Base-by-base conservation (phyloP, 2,888 invertebrate genomes). In the Criorhina ranunculi region DNA sequence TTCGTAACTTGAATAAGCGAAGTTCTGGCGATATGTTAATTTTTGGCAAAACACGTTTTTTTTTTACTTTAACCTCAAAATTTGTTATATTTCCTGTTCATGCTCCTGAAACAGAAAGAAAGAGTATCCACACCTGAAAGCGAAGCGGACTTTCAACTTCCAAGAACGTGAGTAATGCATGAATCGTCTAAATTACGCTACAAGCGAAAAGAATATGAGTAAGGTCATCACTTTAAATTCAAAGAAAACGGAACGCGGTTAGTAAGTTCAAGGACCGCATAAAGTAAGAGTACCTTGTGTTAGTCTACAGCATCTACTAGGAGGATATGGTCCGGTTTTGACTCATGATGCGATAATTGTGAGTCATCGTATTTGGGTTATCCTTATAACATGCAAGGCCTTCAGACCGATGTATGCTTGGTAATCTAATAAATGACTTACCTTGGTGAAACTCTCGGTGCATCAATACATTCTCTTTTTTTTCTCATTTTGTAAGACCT, bases 31-130 rank as follows among this genome's bases (percentile, higher is more conserved):
- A 11, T 24, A 44, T 62, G 15, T 31, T 62, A 59, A 66, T 24
- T 49, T 44, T 49, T 35, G 12, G 35, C 31, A 37, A 66, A 66
- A 66, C 64, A 12, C 8, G 64, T 66, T 66, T 37, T 7, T 17
- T 24, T 9, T 19, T 46, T 15, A 46, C 33, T 46, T 24, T 51
- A 29, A 49, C 64, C 64, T 51, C 35, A 64, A 12, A 37, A n/a
- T 57, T 57, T 11, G 8, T 53, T 15, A 7, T 35, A 49, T 49
- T 70, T 70, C 24, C 46, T 70, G 7, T 19, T 46, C 7, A 6
- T 44, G 1, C n/a, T 64, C 17, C 19, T 35, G 11, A 49, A 29
- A 64, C 15, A 12, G 9, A 40, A n/a, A n/a, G 5, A 9, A 17
- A 19, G 4, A 24, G 8, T 51, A 9, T 12, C 0, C 2, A 24